These are phyloP conservation scores for Stenoptilia bipunctidactyla DNA, from an alignment of 2,888 invertebrate genomes.

Conservation along the genomic window DNA sequence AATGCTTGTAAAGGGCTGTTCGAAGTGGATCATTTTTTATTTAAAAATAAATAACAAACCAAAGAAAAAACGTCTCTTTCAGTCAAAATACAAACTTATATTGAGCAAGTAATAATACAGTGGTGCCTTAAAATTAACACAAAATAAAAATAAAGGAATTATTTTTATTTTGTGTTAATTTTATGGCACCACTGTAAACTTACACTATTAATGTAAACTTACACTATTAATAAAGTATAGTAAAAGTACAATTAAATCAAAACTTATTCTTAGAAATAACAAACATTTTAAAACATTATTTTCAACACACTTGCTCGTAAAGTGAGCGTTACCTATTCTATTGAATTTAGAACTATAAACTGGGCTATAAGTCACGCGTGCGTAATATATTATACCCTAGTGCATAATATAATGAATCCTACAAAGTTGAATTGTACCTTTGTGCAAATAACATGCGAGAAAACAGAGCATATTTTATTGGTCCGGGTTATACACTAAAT, in stretches of 20 bases:
- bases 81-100: background rate
- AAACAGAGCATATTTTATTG: too few relatives aligned
- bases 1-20: constrained; percentile 17
- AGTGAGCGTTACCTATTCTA: too few relatives aligned
- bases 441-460: too few relatives aligned
- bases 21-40: constrained; percentile 9
- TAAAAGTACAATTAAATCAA: background rate
- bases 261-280: background rate
- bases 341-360: too few relatives aligned
- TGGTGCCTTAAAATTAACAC: background rate
- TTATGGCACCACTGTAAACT: too few relatives aligned
- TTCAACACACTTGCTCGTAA: too few relatives aligned
- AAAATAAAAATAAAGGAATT: background rate
- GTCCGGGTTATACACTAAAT: too few relatives aligned
- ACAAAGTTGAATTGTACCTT: too few relatives aligned
- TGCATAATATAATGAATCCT: too few relatives aligned
- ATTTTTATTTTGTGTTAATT: background rate
- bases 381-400: too few relatives aligned
- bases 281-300: constrained; percentile 1
- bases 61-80: background rate
- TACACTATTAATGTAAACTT: background rate
- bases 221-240: background rate
- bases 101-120: background rate
- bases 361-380: too few relatives aligned
- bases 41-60: background rate